phyloP scores from a whole-genome alignment of 2,797 vertebrate genomes.

The Chiloscyllium punctatum region DNA sequence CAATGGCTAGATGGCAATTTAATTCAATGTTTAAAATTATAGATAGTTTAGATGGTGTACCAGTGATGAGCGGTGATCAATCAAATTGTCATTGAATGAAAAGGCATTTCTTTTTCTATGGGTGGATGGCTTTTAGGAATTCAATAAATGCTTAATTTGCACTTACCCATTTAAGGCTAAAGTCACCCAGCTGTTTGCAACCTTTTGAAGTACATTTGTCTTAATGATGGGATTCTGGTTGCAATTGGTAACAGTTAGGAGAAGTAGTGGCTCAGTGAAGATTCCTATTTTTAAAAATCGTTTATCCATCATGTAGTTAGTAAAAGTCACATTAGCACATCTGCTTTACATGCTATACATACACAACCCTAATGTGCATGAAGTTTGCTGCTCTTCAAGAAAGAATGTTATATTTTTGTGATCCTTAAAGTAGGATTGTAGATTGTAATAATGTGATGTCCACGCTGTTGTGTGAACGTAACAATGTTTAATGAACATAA shows the following conservation, averaged over 20 bases:
- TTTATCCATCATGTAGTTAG: not conserved
- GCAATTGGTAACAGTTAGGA: not conserved
- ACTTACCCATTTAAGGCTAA: not conserved
- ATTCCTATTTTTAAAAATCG: not conserved
- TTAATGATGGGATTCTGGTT: not conserved
- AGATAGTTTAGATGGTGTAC: not conserved
- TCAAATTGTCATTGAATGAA: not conserved
- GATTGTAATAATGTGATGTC: not conserved
- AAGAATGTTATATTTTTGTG: not conserved
- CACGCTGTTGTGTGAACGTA: too few relatives aligned
- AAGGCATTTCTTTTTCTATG: not conserved
- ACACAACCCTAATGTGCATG: not conserved
- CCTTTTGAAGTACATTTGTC: not conserved
- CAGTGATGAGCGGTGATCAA: not conserved
- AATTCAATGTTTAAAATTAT: not conserved
- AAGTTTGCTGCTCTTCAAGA: not conserved
- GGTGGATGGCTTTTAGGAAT: not conserved
- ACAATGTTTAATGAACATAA: too few relatives aligned
- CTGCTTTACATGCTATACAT: too few relatives aligned
- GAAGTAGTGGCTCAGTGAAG: not conserved
- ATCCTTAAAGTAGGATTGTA: not conserved
- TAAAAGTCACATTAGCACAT: not conserved
- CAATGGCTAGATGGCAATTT: not conserved
- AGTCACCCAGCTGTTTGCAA: not conserved
- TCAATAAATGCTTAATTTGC: not conserved